Conservation (phyloP, 2,797 vertebrate species). For the Myotis myotis region DNA sequence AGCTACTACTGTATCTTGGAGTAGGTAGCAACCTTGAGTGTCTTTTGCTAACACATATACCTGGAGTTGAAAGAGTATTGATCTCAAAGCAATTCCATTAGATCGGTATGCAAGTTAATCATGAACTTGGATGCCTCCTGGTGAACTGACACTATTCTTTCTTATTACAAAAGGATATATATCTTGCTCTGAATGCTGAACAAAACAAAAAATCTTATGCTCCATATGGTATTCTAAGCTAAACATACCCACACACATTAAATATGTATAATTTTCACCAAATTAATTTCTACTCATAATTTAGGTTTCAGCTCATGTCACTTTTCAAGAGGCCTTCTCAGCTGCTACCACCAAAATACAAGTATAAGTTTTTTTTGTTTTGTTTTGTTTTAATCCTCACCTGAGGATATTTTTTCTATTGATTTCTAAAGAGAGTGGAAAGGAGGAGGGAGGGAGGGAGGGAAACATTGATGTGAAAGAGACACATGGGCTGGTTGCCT, state of each 20-base stretch:
- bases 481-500: no score
- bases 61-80: constrained; percentile 42
- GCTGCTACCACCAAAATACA: neutral
- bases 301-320: neutral
- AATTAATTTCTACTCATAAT: neutral
- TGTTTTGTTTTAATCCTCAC: neutral
- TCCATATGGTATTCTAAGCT: neutral
- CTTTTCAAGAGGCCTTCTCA: neutral
- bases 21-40: neutral
- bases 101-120: constrained; percentile 31
- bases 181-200: constrained; percentile 34
- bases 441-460: no score
- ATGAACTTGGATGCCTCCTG: constrained; percentile 30
- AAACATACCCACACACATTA: neutral
- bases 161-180: neutral
- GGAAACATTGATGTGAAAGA: no score
- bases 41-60: neutral
- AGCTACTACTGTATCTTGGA: neutral
- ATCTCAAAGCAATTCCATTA: constrained; percentile 53
- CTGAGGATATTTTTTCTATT: no score
- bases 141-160: constrained; percentile 32
- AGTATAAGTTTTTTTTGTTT: neutral
- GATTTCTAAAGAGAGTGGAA: neutral
- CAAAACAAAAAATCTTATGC: neutral
- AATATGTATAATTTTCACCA: neutral